Evolutionary conservation across 2,113 vertebrate species (phyloP).

Genomic region (Hiodon alosoides): DNA sequence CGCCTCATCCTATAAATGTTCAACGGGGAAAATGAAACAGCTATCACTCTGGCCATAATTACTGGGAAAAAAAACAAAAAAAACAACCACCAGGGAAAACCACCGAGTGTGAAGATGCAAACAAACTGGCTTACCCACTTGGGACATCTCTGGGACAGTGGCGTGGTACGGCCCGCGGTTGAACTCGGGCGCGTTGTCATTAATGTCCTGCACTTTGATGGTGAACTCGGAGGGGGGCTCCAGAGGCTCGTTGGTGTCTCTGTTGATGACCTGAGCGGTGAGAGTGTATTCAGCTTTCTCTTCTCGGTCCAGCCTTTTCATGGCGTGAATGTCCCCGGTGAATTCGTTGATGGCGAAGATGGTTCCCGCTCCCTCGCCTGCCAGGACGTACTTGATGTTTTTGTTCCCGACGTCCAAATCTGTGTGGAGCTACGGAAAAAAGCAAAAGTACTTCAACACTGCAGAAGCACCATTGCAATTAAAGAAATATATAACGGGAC

Average conservation of each 20-base stretch:
- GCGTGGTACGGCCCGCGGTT: slow-evolving; percentile 86
- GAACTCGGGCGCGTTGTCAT: slow-evolving; percentile 96
- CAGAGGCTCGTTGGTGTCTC: slow-evolving; percentile 81
- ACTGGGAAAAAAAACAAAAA: too few relatives aligned
- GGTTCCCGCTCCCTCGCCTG: slow-evolving; percentile 93
- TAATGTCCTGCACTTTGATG: slow-evolving; percentile 99
- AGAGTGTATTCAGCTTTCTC: slow-evolving; percentile 97
- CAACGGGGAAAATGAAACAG: too few relatives aligned
- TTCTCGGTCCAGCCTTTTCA: slow-evolving; percentile 95
- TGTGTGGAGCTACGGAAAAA: slow-evolving; percentile 80
- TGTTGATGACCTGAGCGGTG: slow-evolving; percentile 87
- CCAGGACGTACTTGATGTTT: slow-evolving; percentile 90
- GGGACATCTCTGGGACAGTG: slow-evolving; percentile 89
- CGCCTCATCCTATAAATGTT: too few relatives aligned
- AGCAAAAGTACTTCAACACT: neutral
- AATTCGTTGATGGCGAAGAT: slow-evolving; percentile 96
- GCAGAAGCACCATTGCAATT: neutral
- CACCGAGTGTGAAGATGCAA: neutral
- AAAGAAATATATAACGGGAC: too few relatives aligned
- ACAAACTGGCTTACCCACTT: slow-evolving; percentile 77
- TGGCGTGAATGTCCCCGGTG: slow-evolving; percentile 96
- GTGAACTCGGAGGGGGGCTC: slow-evolving; percentile 97
- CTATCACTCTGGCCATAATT: too few relatives aligned
- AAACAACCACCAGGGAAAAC: too few relatives aligned
- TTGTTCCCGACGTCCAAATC: slow-evolving; percentile 84